phyloP scores from a whole-genome alignment of 2,888 invertebrate genomes.

The Alloscopus bannaensis region DNA sequence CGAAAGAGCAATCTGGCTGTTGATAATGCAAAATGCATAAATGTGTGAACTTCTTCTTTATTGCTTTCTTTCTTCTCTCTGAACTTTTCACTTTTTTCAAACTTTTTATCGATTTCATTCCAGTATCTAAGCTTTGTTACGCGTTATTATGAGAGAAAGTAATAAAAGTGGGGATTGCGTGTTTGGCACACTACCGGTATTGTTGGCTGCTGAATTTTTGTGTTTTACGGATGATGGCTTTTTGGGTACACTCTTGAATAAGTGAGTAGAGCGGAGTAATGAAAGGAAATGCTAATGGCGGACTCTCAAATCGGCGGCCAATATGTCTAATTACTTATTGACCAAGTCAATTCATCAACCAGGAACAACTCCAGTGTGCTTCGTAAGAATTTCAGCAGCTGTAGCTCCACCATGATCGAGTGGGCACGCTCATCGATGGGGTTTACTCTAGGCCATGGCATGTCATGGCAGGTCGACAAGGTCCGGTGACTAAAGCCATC shows the following conservation, averaged over 20 bases:
- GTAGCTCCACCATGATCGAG: neutral
- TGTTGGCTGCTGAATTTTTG: no score
- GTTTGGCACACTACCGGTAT: no score
- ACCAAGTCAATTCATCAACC: conserved; percentile 35
- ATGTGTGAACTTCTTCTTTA: conserved; percentile 23
- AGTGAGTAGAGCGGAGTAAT: no score
- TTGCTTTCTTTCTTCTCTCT: conserved; percentile 16
- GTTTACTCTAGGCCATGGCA: conserved; percentile 4
- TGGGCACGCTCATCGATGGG: neutral
- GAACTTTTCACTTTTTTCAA: no score
- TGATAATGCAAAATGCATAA: conserved; percentile 49
- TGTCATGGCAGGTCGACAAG: conserved; percentile 48
- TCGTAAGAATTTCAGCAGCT: neutral
- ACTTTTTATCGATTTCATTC: conserved; percentile 23
- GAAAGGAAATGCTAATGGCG: conserved; percentile 8
- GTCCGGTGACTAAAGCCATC: conserved; percentile 33
- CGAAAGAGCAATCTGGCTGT: conserved; percentile 7
- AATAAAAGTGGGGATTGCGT: no score
- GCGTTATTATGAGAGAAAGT: no score
- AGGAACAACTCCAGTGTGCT: no score
- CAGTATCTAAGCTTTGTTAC: no score
- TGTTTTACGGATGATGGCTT: no score
- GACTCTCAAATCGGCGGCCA: conserved; percentile 31
- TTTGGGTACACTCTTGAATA: no score
- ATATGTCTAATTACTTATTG: conserved; percentile 69